Evolutionary conservation across 2,888 invertebrate species (phyloP).

Genomic region (Caradrina kadenii): DNA sequence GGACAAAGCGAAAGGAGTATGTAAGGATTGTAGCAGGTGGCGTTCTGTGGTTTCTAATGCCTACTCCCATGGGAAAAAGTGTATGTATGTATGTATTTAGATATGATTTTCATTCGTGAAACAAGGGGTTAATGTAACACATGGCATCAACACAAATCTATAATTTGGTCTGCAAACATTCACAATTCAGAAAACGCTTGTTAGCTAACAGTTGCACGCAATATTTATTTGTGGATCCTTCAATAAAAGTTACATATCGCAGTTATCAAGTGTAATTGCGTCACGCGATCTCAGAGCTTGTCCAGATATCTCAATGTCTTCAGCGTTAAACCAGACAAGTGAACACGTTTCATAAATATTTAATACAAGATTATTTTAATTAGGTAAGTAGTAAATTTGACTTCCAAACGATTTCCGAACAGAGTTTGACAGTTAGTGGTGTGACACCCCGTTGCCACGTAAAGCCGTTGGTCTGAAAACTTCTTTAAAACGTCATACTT

Average conservation of each 20-base stretch:
- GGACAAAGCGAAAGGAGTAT: too few species aligned
- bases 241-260: conserved; percentile 31
- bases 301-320: conserved; percentile 28
- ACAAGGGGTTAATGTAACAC: too few species aligned
- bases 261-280: conserved; percentile 41
- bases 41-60: too few species aligned
- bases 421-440: too few species aligned
- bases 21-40: too few species aligned
- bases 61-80: too few species aligned
- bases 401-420: too few species aligned
- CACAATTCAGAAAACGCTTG: conserved; percentile 1
- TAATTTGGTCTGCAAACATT: not conserved
- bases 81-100: too few species aligned
- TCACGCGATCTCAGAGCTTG: conserved; percentile 36
- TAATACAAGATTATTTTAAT: not conserved
- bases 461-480: not conserved
- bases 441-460: too few species aligned
- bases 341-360: not conserved
- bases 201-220: conserved; percentile 1
- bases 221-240: conserved; percentile 43
- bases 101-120: too few species aligned
- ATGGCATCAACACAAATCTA: not conserved
- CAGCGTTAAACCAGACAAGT: not conserved
- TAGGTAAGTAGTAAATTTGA: too few species aligned
- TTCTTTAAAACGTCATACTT: conserved; percentile 2